Conservation (phyloP, 64 coral and sea anemone genomes). For the Montipora efflorescens region DNA sequence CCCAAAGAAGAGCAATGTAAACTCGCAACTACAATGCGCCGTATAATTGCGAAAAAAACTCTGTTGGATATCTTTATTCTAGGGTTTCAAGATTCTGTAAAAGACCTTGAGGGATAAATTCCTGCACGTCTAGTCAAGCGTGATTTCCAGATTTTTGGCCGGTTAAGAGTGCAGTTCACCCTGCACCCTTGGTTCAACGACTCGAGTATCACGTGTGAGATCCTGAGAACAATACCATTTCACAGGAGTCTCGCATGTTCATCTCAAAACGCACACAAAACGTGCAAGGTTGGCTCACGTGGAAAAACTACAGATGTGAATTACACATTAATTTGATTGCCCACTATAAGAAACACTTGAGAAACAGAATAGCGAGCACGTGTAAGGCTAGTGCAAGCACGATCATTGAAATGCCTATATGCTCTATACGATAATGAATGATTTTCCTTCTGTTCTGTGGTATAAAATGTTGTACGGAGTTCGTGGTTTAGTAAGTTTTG, state of each 20-base stretch:
- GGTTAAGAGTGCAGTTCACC: background rate
- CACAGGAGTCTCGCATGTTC: background rate
- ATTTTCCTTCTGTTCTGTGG: too few relatives aligned
- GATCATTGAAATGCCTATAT: too few relatives aligned
- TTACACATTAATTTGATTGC: background rate
- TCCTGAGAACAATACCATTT: too few relatives aligned
- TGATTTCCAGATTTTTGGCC: background rate
- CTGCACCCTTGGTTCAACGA: background rate
- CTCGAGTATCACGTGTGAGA: background rate
- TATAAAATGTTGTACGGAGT: too few relatives aligned
- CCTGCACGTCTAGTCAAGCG: background rate
- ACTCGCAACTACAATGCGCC: too few relatives aligned
- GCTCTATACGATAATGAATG: too few relatives aligned
- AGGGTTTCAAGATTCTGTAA: background rate
- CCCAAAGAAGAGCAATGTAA: too few relatives aligned
- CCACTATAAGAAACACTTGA: background rate
- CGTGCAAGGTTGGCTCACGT: background rate
- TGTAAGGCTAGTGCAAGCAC: background rate
- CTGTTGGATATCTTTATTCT: background rate
- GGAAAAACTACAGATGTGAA: background rate
- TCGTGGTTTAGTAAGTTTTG: too few relatives aligned
- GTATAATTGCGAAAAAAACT: background rate
- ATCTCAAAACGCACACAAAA: background rate
- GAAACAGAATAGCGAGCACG: background rate
- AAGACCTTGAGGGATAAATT: background rate